phyloP scores from a whole-genome alignment of 2,113 vertebrate genomes.

The Cryptotis parvus region DNA sequence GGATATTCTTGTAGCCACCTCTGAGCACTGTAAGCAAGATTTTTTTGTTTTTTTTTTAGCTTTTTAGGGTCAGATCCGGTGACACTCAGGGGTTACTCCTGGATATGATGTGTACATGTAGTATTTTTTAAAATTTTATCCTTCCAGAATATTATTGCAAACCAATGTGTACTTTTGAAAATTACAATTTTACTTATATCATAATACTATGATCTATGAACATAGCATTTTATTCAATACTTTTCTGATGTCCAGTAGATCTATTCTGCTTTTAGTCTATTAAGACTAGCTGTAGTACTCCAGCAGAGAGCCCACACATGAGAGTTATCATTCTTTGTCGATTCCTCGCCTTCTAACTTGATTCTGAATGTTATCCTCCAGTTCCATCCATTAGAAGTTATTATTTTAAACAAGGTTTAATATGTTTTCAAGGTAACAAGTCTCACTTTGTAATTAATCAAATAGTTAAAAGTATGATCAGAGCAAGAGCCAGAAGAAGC shows the following conservation, averaged over 20 bases:
- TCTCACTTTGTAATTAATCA: conserved; percentile 27
- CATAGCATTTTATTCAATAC: not conserved
- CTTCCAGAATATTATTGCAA: conserved; percentile 1
- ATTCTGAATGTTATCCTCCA: not conserved
- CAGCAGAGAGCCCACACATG: not conserved
- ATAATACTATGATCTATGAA: not conserved
- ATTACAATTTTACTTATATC: not conserved
- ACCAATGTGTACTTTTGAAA: not conserved
- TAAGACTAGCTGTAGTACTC: not conserved
- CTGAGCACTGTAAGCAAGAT: too few species aligned
- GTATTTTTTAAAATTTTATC: too few species aligned
- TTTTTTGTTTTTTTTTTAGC: too few species aligned
- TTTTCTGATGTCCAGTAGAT: not conserved
- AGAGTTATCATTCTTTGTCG: too few species aligned
- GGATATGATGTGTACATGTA: too few species aligned
- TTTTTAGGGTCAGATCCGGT: too few species aligned
- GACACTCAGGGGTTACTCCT: too few species aligned
- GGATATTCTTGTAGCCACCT: too few species aligned
- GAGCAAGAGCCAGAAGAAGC: conserved; percentile 9
- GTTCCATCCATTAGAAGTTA: conserved; percentile 18
- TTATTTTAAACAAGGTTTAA: conserved; percentile 6
- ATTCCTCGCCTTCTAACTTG: not conserved
- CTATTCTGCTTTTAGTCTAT: not conserved
- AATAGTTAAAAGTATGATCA: not conserved
- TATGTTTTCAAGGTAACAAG: conserved; percentile 46